phyloP scores from a whole-genome alignment of 2,113 vertebrate species.

The Hucho hucho region DNA sequence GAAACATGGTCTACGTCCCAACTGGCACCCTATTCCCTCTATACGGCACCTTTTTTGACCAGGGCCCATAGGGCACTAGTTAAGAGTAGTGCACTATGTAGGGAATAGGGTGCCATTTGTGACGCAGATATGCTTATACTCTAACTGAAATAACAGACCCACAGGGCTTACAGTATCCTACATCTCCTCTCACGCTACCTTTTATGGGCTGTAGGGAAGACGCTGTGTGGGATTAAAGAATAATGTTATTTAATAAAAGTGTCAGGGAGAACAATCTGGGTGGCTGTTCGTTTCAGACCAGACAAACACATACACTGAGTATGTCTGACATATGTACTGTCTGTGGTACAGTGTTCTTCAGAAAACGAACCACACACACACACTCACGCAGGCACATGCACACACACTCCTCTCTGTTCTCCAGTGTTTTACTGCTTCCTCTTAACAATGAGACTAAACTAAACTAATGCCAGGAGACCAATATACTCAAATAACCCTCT shows the following conservation, averaged over 20 bases:
- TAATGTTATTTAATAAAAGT: conserved; percentile 66
- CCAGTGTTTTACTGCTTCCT: conserved; percentile 41
- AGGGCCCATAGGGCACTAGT: too few species aligned
- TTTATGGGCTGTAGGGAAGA: conserved; percentile 16
- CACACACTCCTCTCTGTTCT: not conserved
- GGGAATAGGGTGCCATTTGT: not conserved
- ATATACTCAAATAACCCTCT: conserved; percentile 33
- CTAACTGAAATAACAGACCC: too few species aligned
- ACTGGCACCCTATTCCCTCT: not conserved
- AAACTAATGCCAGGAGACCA: not conserved
- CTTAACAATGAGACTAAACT: conserved; percentile 25
- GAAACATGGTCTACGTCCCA: conserved; percentile 14
- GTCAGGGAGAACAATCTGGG: conserved; percentile 27
- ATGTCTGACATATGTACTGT: too few species aligned
- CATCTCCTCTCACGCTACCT: not conserved
- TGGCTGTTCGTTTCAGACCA: not conserved
- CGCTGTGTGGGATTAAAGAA: conserved; percentile 31
- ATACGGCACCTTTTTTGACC: too few species aligned
- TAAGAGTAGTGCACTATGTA: conserved; percentile 11
- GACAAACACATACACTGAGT: too few species aligned
- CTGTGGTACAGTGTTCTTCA: too few species aligned
- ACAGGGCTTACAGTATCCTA: too few species aligned
- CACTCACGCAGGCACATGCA: too few species aligned
- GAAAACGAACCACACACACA: too few species aligned
- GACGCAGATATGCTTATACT: not conserved